A percentile compares a stretch with the other conserved stretches of the same genome.
phyloP scores from a whole-genome alignment of 2,113 vertebrate genomes.

The Ancistrus triradiatus region DNA sequence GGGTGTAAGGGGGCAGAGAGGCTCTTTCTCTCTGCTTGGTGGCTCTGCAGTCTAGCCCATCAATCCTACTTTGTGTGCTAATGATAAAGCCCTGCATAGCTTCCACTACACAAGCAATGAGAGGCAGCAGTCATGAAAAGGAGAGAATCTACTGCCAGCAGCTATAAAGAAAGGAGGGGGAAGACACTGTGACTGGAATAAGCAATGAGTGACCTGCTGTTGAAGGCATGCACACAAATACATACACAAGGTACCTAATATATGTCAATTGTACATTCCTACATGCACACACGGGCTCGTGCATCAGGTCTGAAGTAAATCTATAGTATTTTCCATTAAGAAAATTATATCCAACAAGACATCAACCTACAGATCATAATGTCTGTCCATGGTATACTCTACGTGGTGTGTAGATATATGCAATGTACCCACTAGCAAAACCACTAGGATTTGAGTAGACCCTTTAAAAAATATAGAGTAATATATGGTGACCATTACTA shows the following conservation, averaged over 20 bases:
- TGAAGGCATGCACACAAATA: no score
- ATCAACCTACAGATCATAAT: no score
- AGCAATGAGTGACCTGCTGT: conserved; percentile 65
- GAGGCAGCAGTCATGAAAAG: conserved; percentile 68
- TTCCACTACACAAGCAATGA: conserved; percentile 52
- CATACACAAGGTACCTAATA: conserved; percentile 20
- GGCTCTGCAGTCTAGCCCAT: conserved; percentile 59
- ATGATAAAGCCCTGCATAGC: conserved; percentile 68
- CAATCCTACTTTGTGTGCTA: conserved; percentile 76
- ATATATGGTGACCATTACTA: no score
- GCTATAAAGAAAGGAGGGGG: conserved; percentile 56
- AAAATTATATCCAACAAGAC: no score
- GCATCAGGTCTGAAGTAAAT: neutral
- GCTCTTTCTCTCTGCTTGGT: conserved; percentile 39
- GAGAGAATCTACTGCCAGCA: conserved; percentile 69
- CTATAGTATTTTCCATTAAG: no score
- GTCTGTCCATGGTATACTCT: no score
- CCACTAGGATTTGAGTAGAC: no score
- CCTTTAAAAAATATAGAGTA: no score
- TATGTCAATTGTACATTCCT: no score
- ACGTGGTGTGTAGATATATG: no score
- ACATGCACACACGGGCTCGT: neutral
- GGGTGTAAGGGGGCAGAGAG: conserved; percentile 47
- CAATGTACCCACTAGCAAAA: no score
- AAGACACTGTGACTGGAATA: conserved; percentile 73